A percentile compares a stretch with the other conserved stretches of the same genome.
Conservation (phyloP, 2,113 vertebrate species). For the Petrocephalus zakoni region DNA sequence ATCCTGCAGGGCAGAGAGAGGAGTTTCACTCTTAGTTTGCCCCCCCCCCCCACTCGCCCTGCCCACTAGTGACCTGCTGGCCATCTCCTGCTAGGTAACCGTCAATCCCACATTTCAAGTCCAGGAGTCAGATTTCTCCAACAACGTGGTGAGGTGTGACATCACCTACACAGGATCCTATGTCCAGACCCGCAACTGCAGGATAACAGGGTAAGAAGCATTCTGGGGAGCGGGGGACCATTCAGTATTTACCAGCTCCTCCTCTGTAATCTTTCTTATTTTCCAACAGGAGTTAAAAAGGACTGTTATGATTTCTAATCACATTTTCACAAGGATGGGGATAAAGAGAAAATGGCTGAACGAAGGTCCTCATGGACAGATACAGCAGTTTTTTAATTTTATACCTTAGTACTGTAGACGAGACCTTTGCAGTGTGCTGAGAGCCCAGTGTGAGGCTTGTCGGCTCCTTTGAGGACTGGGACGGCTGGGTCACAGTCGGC, state of each 20-base stretch:
- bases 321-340: background rate
- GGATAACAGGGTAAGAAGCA: constrained; percentile 56
- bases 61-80: background rate
- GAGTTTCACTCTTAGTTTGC: too few relatives aligned
- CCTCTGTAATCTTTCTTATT: background rate
- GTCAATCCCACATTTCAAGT: constrained; percentile 71
- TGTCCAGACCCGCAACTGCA: constrained; percentile 67
- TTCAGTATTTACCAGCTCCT: too few relatives aligned
- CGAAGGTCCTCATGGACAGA: background rate
- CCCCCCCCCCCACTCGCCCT: too few relatives aligned
- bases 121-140: constrained; percentile 67
- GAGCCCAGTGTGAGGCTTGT: background rate
- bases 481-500: background rate
- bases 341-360: background rate
- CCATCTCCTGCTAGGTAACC: constrained; percentile 52
- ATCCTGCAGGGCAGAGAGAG: background rate
- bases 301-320: background rate
- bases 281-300: background rate
- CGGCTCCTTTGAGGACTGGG: background rate
- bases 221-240: background rate
- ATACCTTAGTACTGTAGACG: background rate
- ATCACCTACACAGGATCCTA: constrained; percentile 67
- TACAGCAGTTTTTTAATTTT: background rate
- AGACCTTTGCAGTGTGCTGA: background rate
- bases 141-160: constrained; percentile 72